Base-by-base conservation (phyloP, 2,888 invertebrate species). In the Chaetoderma sp. region DNA sequence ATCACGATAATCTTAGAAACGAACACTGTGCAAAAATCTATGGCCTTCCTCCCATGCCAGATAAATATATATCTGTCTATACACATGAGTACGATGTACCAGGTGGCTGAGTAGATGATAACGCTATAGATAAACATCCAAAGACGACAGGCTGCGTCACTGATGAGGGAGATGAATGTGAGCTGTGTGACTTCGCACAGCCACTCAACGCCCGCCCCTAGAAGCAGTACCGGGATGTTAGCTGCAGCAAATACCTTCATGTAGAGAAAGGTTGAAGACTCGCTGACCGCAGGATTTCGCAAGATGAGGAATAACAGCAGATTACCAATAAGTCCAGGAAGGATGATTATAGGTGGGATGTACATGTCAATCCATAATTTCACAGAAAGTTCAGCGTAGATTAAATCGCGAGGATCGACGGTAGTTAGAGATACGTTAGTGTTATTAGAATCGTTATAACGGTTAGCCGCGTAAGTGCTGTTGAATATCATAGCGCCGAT, bases 201-300 rank as follows among this genome's bases (percentile, higher is more conserved):
- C 70, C 70, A 70, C 39, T 65, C 52, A 10, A 67, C 59, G 10
- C 70, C 70, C 36, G 56, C 65, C 30, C 60, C 62, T 10, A 67
- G n/a, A 59, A 60, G 62, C 52, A 70, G 62, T 18, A 60, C 50
- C 6, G 54, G 16, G 10, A 67, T 65, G 56, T 68, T 67, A 13
- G 58, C 33, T 8, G 63, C 30, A 8, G 57, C 50, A 23, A 55
- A 65, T 10, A 56, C 49, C 13, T 49, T 50, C 56, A 70, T 49
- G 52, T 70, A 70, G 39, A 55, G 56, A 27, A 52, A 55, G n/a
- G 65, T 55, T 2, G 67, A 59, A 18, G 55, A 28, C 39, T 62
- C 61, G 42, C 39, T 27, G 16, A 60, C n/a, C 8, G n/a, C 21
- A 32, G 28, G 30, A 32, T 33, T 16, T 13, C 52, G 52, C 4